phyloP scores from a whole-genome alignment of 1,140 invertebrate species.

The Brachystomella parvula region DNA sequence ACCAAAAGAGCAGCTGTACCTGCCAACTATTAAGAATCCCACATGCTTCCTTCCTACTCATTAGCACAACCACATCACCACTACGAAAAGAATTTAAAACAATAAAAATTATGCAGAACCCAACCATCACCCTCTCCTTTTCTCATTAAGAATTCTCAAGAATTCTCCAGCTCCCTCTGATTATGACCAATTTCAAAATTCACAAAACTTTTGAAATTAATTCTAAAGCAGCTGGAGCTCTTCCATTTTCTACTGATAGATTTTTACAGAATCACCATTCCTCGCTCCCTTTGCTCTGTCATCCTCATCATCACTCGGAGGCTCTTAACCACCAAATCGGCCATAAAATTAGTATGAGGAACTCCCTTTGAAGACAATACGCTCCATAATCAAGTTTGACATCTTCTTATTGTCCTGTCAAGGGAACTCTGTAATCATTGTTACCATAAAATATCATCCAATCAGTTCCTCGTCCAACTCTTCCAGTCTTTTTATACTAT shows the following conservation, averaged over 20 bases:
- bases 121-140: neutral
- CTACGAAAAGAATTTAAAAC: neutral
- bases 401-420: constrained; percentile 37
- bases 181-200: neutral
- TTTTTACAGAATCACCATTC: neutral
- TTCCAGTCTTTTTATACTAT: no score
- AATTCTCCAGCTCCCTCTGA: neutral
- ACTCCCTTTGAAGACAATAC: constrained; percentile 27
- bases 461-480: no score
- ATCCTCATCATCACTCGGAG: neutral
- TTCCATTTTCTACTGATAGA: neutral
- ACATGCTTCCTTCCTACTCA: neutral
- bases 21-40: neutral
- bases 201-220: neutral
- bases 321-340: neutral
- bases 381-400: constrained; percentile 36
- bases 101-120: neutral
- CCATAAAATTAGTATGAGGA: neutral
- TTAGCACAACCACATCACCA: neutral
- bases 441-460: no score
- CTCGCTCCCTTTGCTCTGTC: neutral
- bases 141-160: no score
- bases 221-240: neutral
- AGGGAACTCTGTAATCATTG: constrained; percentile 21
- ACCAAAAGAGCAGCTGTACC: neutral